These are phyloP conservation scores for Ficedula albicollis DNA, from an alignment of 2,797 vertebrate species.

Conservation along the genomic window DNA sequence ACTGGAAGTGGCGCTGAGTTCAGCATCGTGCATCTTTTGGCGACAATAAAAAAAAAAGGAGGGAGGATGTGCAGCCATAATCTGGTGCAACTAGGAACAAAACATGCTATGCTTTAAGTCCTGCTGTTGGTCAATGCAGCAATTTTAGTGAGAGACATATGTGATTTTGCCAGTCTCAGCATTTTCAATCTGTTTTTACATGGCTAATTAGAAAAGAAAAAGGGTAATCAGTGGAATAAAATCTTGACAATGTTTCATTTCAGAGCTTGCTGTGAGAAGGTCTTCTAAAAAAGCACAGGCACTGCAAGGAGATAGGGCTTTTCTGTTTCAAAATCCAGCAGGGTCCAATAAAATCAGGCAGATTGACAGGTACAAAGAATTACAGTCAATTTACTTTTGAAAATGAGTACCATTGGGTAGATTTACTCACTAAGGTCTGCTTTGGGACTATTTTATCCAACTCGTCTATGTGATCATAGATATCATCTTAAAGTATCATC, in stretches of 20 bases:
- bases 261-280: not conserved
- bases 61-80: not conserved
- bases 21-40: not conserved
- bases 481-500: not conserved
- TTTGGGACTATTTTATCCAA: not conserved
- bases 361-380: not conserved
- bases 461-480: not conserved
- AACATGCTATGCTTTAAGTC: not conserved
- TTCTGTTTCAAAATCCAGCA: not conserved
- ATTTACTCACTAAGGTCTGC: not conserved
- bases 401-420: not conserved
- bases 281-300: not conserved
- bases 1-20: not conserved
- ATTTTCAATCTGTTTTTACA: not conserved
- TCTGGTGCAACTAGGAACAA: not conserved
- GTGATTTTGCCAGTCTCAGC: not conserved
- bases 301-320: not conserved
- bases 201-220: not conserved
- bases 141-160: not conserved
- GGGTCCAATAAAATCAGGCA: constrained; percentile 18
- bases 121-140: not conserved
- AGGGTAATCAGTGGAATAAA: not conserved
- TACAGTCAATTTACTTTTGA: constrained; percentile 11
- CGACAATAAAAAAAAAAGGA: not conserved
- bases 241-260: constrained; percentile 2